Base-by-base conservation (phyloP, 2,797 vertebrate genomes). In the Oreochromis mossambicus region DNA sequence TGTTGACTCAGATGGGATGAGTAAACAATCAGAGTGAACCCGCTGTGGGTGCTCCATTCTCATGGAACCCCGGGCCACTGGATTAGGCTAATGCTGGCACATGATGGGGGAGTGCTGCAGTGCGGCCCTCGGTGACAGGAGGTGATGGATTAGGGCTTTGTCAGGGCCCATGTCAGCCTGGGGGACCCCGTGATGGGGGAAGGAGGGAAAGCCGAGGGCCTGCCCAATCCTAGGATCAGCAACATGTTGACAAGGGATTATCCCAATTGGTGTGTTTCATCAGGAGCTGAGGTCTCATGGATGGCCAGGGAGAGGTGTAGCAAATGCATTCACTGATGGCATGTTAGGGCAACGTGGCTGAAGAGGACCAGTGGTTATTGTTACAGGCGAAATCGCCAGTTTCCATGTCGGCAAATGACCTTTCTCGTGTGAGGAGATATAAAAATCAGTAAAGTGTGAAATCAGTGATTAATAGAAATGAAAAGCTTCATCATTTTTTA, bases 1-100 rank as follows among this genome's bases (percentile, higher is more conserved):
- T 97, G 96, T 97, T 97, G 96, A 97, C 95, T 97, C 97, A 97
- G 96, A 97, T 96, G 96, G 95, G 93, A 94, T 81, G 86, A 94
- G 96, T 94, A 97, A 97, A 97, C 95, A 95, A 92, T 89, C 46
- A 14, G 88, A 86, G 93, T 95, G 91, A 92, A 84, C 78, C 89
- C 89, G 91, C 94, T 94, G 90, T 94, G 91, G 94, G 92, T 87
- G 95, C 92, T 91, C 92, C 94, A 96, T 97, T 96, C 95, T 95
- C 94, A 95, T 92, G 93, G 94, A 95, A 88, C 82, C 88, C 88
- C 6, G 70, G 92, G 88, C 95, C 95, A 91, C 86, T 95, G 96
- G 96, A 97, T 97, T 97, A 97, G 96, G 97, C 94, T 97, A 97
- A 97, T 96, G 94, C 88, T 78, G 90, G 94, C 83, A 94, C 91